Evolutionary conservation across 30 jellyfish, hydroid and myxozoan genomes (phyloP).

Genomic region (Hydractinia symbiolongicarpus): DNA sequence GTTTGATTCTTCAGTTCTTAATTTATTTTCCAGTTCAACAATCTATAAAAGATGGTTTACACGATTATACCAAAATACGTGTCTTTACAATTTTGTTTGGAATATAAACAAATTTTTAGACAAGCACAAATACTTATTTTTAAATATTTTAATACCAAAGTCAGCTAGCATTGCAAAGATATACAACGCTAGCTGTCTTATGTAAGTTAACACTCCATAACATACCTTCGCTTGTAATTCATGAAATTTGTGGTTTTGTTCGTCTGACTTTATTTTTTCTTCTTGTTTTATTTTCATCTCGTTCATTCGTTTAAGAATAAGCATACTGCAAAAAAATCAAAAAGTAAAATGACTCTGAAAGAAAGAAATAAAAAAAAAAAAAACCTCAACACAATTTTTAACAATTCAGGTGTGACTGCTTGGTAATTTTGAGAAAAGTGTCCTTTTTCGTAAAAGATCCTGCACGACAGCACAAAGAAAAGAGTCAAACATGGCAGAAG

Average conservation of each 20-base stretch:
- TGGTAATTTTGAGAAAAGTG: no score
- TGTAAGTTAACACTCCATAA: no score
- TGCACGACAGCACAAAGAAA: no score
- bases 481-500: no score
- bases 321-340: not conserved
- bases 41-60: not conserved
- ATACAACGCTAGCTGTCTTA: no score
- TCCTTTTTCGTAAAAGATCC: no score
- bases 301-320: not conserved
- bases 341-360: not conserved
- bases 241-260: not conserved
- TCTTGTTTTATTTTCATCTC: not conserved
- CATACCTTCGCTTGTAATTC: constrained; percentile 4
- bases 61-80: not conserved
- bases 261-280: not conserved
- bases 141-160: no score
- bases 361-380: not conserved
- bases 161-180: no score
- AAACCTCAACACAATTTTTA: not conserved
- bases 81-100: no score
- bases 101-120: no score
- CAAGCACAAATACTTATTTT: no score
- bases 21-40: not conserved
- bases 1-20: not conserved
- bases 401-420: no score